These are phyloP conservation scores for Nomada goodeniana DNA, from an alignment of 2,888 invertebrate species.

Conservation along the genomic window DNA sequence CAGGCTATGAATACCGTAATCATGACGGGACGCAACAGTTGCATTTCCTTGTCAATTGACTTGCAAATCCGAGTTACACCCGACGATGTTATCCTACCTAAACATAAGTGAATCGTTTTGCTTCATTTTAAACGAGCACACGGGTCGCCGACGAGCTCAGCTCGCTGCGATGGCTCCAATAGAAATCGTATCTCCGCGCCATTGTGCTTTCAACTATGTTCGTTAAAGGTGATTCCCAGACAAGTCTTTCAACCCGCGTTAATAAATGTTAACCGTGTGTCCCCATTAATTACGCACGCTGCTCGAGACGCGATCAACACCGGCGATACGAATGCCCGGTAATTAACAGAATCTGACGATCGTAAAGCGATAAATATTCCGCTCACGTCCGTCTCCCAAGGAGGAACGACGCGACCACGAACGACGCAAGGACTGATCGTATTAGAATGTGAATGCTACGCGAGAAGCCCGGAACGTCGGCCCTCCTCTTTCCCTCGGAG, in stretches of 20 bases:
- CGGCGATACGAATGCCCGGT: constrained; percentile 27
- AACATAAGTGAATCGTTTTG: neutral
- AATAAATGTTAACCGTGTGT: constrained; percentile 26
- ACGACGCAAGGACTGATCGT: neutral
- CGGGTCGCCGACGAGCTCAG: neutral
- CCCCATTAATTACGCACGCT: constrained; percentile 15
- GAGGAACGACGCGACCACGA: neutral
- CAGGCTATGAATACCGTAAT: too few species aligned
- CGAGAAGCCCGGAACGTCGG: neutral
- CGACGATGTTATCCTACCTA: neutral
- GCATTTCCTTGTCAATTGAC: neutral
- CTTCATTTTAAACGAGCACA: neutral
- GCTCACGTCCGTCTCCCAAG: constrained; percentile 25
- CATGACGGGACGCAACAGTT: too few species aligned
- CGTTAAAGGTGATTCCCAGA: constrained; percentile 1
- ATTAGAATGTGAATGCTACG: constrained; percentile 43
- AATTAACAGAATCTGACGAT: constrained; percentile 49
- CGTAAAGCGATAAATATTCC: constrained; percentile 41
- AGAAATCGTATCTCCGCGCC: neutral
- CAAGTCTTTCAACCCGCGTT: neutral
- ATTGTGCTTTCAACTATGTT: neutral
- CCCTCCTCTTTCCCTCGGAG: too few species aligned
- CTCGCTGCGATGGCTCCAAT: neutral
- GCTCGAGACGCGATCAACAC: constrained; percentile 40
- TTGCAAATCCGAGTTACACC: neutral